These are phyloP conservation scores for Akabosia matsudoensis DNA, from an alignment of 1,140 invertebrate genomes.

Conservation along the genomic window DNA sequence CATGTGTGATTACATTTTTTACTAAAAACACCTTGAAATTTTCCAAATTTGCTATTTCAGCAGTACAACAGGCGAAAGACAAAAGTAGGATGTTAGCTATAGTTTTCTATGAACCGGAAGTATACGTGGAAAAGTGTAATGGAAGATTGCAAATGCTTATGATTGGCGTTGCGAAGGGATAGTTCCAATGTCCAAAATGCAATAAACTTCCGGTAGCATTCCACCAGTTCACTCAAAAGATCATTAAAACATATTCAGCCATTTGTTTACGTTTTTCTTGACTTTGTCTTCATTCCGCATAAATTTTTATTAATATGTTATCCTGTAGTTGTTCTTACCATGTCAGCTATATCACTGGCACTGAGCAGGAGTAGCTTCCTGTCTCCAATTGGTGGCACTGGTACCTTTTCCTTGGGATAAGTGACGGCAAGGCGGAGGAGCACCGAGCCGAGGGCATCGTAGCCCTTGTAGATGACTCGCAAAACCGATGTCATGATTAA, in stretches of 20 bases:
- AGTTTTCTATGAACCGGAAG: too few relatives aligned
- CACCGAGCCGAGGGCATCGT: conserved; percentile 35
- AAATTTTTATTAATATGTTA: not conserved
- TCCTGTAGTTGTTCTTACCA: conserved; percentile 29
- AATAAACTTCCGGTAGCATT: too few relatives aligned
- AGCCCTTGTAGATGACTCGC: conserved; percentile 40
- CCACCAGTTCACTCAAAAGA: too few relatives aligned
- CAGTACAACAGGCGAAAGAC: not conserved
- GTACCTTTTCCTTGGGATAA: conserved; percentile 36
- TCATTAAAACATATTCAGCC: too few relatives aligned
- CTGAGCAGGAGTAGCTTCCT: conserved; percentile 30
- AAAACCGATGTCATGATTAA: conserved; percentile 34
- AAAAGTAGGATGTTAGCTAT: too few relatives aligned
- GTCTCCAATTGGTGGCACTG: conserved; percentile 41
- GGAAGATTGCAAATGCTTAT: too few relatives aligned
- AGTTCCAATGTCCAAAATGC: too few relatives aligned
- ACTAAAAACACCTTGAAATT: not conserved
- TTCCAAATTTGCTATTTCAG: not conserved
- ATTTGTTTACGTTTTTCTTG: too few relatives aligned
- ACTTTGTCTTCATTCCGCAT: too few relatives aligned
- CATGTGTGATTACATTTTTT: not conserved
- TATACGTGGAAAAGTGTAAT: too few relatives aligned
- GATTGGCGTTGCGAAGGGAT: too few relatives aligned
- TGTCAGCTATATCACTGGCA: conserved; percentile 38
- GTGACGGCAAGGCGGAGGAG: conserved; percentile 34